phyloP scores from a whole-genome alignment of 2,888 invertebrate genomes.

The Melanophora roralis region DNA sequence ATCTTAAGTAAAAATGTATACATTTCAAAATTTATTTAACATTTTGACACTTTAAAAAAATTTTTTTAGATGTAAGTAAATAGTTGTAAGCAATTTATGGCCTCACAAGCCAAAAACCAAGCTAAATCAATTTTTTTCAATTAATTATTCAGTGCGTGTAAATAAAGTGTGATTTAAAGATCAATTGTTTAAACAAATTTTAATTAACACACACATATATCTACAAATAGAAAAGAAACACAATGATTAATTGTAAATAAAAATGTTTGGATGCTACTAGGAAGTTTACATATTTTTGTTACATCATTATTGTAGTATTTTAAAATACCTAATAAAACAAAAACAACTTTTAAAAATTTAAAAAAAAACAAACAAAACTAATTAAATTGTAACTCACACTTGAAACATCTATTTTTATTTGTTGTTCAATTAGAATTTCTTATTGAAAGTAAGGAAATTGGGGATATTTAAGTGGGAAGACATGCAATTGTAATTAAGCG shows the following conservation, averaged over 20 bases:
- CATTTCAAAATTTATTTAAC: no score
- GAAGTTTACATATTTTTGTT: constrained; percentile 29
- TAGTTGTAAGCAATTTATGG: no score
- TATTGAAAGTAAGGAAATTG: constrained; percentile 50
- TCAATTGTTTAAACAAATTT: constrained; percentile 25
- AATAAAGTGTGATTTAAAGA: constrained; percentile 34
- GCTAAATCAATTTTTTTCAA: constrained; percentile 19
- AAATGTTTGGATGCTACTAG: constrained; percentile 42
- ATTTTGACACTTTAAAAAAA: no score
- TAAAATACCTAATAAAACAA: constrained; percentile 2
- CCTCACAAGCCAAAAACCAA: not conserved
- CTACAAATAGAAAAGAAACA: not conserved
- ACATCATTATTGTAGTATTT: constrained; percentile 30
- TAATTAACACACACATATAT: not conserved
- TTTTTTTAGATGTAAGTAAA: no score
- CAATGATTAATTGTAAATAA: constrained; percentile 24
- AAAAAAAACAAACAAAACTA: constrained; percentile 29
- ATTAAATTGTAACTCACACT: constrained; percentile 54
- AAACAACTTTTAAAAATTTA: not conserved
- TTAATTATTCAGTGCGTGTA: constrained; percentile 47
- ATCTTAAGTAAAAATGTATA: no score
- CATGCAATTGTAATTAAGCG: constrained; percentile 15
- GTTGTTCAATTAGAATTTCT: constrained; percentile 28
- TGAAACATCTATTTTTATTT: constrained; percentile 31
- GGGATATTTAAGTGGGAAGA: constrained; percentile 18